These are phyloP conservation scores for Gibbula magus DNA, from an alignment of 2,888 invertebrate species.

Conservation along the genomic window DNA sequence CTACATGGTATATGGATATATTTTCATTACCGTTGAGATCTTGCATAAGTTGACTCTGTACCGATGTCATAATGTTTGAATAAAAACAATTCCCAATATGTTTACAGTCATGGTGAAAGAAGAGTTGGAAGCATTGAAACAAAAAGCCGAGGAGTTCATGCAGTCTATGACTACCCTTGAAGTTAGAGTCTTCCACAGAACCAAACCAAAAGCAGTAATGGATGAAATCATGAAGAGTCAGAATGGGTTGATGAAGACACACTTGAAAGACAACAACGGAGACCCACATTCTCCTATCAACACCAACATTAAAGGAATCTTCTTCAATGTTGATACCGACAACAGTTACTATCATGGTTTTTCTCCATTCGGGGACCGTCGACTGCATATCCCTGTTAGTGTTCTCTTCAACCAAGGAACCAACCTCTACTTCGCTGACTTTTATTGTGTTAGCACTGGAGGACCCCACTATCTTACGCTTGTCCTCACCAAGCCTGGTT, in stretches of 20 bases:
- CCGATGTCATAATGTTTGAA: no score
- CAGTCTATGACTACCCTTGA: not conserved
- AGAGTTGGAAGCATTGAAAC: not conserved
- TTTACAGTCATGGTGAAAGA: not conserved
- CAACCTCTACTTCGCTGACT: constrained; percentile 70
- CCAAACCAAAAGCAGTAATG: not conserved
- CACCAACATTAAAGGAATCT: constrained; percentile 7
- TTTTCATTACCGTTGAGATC: no score
- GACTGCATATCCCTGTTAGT: constrained; percentile 34
- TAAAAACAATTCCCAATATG: no score
- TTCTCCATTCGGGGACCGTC: constrained; percentile 37
- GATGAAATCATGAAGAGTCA: not conserved
- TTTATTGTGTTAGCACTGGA: constrained; percentile 71
- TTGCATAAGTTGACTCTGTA: no score
- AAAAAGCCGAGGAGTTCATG: not conserved
- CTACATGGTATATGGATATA: no score
- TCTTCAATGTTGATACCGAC: not conserved
- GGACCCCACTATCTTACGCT: constrained; percentile 69
- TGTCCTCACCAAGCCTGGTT: constrained; percentile 46
- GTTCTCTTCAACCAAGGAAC: constrained; percentile 20
- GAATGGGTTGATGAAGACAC: constrained; percentile 15
- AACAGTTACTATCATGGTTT: constrained; percentile 48
- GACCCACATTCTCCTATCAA: constrained; percentile 17
- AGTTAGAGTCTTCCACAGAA: not conserved
- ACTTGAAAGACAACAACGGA: constrained; percentile 23